Percentiles rank a stretch among this genome's conserved stretches.
phyloP scores from a whole-genome alignment of 2,888 invertebrate species.

The Drosophila prolongata region DNA sequence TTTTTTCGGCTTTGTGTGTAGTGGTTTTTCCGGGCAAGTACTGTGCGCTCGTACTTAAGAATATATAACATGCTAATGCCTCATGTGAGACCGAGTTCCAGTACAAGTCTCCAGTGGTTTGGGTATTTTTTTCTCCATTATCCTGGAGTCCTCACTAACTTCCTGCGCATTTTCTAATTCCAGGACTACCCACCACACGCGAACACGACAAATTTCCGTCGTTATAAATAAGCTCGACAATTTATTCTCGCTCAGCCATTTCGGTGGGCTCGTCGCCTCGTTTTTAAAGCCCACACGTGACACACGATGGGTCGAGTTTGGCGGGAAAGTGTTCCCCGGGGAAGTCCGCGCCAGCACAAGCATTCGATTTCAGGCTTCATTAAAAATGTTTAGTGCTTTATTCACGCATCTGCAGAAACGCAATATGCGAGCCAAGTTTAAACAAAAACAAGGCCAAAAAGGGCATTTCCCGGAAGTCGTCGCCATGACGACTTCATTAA shows the following conservation, averaged over 20 bases:
- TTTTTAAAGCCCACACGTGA: conserved; percentile 40
- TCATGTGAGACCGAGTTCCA: conserved; percentile 37
- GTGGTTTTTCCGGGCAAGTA: background rate
- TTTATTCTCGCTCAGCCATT: conserved; percentile 24
- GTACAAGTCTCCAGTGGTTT: conserved; percentile 21
- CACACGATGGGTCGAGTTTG: conserved; percentile 48
- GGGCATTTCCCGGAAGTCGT: background rate
- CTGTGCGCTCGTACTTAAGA: conserved; percentile 15
- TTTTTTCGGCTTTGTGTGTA: background rate
- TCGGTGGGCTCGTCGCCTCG: background rate
- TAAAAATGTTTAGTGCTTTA: conserved; percentile 72
- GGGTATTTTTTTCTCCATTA: background rate
- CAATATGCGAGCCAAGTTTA: background rate
- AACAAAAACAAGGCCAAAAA: background rate
- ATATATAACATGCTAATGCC: conserved; percentile 51
- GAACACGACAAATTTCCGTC: conserved; percentile 61
- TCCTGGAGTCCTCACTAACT: conserved; percentile 3
- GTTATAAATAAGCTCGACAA: conserved; percentile 59
- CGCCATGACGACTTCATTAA: background rate
- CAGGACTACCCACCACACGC: conserved; percentile 3
- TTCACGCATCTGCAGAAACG: conserved; percentile 34
- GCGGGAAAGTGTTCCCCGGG: conserved; percentile 34
- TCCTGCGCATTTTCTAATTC: conserved; percentile 24
- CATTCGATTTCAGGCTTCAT: conserved; percentile 75
- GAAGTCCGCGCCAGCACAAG: conserved; percentile 36